Base-by-base conservation (phyloP, 2,888 invertebrate genomes). In the Malacosoma neustria region DNA sequence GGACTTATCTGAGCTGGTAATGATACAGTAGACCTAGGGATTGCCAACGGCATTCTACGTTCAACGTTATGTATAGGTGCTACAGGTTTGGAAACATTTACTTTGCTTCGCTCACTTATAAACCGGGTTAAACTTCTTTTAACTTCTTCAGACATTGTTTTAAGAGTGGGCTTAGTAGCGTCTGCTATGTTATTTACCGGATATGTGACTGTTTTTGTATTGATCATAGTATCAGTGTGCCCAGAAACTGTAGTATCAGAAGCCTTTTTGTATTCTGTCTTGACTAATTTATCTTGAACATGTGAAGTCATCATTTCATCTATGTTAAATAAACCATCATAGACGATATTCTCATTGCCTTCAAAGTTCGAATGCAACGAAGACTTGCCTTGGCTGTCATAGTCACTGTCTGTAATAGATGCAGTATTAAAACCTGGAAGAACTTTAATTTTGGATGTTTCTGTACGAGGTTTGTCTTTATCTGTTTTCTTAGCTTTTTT, bases 291-390 rank as follows among this genome's bases (percentile, higher is more conserved):
- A n/a, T n/a, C n/a, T n/a, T n/a, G n/a, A n/a, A n/a, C n/a, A n/a
- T 68, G 67, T 1, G 70, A 68, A 1, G 70, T 67, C 32, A 63
- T 72, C 1, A 68, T 43, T 29, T 75, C 73, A n/a, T 75, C 77
- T 68, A 77, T 75, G 13, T 69, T 66, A 40, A 62, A 77, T 9
- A 72, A 43, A 12, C 73, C 73, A 38, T 80, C 82, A 34, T 72
- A 35, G 1, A 77, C 65, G 30, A 66, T 54, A 3, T 57, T 43
- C 12, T 67, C 67, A 38, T 54, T 63, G 1, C 46, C 53, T 41
- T 69, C 71, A 0, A 69, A 64, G 31, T 57, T 54, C 3, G 70
- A 64, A 29, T 55, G 48, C 9, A 65, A 33, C 1, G 71, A 72
- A 2, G 58, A 59, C 35, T 71, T 74, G n/a, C 61, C 67, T 58